phyloP scores from a whole-genome alignment of 2,113 vertebrate genomes.

The Strix aluco region DNA sequence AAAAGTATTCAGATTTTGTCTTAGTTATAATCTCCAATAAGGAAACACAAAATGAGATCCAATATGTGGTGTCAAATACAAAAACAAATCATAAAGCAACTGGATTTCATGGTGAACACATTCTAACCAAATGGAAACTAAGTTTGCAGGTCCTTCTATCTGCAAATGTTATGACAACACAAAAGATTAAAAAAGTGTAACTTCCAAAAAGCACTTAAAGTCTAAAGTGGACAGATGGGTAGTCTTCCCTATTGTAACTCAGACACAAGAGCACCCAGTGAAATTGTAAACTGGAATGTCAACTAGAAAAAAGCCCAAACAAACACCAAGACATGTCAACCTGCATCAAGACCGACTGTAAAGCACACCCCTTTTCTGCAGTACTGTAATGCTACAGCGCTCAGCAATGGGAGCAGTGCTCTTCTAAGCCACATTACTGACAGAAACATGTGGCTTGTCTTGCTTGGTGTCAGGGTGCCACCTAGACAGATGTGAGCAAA shows the following conservation, averaged over 20 bases:
- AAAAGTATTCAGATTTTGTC: background rate
- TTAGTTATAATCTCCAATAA: background rate
- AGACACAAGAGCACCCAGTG: background rate
- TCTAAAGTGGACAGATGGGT: background rate
- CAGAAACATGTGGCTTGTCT: background rate
- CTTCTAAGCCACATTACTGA: background rate
- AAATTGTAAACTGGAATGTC: background rate
- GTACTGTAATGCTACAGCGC: background rate
- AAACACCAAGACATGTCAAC: background rate
- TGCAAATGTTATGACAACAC: background rate
- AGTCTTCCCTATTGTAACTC: background rate
- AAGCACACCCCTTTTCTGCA: background rate
- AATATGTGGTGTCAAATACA: background rate
- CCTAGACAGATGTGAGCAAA: background rate
- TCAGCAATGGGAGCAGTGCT: background rate
- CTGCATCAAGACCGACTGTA: background rate
- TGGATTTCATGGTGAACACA: background rate
- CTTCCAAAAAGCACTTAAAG: background rate
- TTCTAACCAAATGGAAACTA: background rate
- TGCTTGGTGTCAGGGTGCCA: background rate
- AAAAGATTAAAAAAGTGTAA: accelerated
- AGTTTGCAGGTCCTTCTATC: background rate
- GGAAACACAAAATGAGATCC: background rate
- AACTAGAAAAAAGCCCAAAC: background rate
- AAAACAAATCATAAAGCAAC: background rate